Evolutionary conservation across 64 coral and sea anemone genomes (phyloP).

Genomic region (Pocillopora verrucosa): DNA sequence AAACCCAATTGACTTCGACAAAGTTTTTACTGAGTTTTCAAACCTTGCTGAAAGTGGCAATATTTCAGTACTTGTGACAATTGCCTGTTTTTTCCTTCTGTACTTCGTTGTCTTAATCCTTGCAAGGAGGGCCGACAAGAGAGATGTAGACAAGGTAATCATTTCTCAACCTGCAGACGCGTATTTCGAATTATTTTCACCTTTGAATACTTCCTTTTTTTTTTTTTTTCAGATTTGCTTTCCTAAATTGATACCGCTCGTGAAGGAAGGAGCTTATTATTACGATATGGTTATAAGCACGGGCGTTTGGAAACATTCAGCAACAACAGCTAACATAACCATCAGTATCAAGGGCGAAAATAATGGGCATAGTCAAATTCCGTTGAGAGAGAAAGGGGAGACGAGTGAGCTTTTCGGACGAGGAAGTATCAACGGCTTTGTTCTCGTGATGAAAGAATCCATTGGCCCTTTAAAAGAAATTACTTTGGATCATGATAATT

Average conservation of each 20-base stretch:
- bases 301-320: not conserved
- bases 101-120: conserved; percentile 24
- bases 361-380: not conserved
- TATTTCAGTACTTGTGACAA: conserved; percentile 31
- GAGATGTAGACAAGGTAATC: conserved; percentile 26
- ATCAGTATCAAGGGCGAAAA: not conserved
- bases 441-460: not conserved
- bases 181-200: too few species aligned
- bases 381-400: not conserved
- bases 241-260: not conserved
- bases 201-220: not conserved
- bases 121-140: conserved; percentile 46
- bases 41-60: conserved; percentile 30
- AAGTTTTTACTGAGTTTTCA: conserved; percentile 38
- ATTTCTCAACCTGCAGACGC: not conserved
- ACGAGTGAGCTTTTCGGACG: not conserved
- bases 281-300: conserved; percentile 4
- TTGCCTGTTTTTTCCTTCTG: conserved; percentile 15
- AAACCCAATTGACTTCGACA: conserved; percentile 34
- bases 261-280: not conserved
- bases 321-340: not conserved
- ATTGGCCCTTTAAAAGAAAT: conserved; percentile 23
- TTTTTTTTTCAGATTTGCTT: not conserved
- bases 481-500: conserved; percentile 46
- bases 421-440: conserved; percentile 26